Conservation (phyloP, 2,888 invertebrate species). For the Ligdia adustata region DNA sequence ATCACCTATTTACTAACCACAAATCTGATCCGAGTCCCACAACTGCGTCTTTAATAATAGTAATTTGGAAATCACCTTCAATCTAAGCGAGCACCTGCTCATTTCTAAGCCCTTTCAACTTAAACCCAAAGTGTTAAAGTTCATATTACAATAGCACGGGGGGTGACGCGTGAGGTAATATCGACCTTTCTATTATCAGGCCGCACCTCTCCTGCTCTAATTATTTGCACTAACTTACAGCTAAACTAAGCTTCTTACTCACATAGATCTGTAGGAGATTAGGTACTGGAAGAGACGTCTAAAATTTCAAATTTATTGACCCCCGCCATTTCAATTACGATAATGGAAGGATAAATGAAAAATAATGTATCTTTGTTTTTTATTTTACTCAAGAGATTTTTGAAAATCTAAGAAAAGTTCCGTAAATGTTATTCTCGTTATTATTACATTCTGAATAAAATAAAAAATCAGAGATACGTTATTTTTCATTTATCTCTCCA, state of each 20-base stretch:
- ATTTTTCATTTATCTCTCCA: too few relatives aligned
- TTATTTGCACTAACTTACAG: constrained; percentile 60
- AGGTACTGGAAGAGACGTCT: too few relatives aligned
- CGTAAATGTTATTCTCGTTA: too few relatives aligned
- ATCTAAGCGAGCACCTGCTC: background rate
- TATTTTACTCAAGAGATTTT: too few relatives aligned
- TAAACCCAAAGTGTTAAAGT: background rate
- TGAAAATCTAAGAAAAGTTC: too few relatives aligned
- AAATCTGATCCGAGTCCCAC: constrained; percentile 16
- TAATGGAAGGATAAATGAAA: too few relatives aligned
- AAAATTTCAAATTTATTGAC: too few relatives aligned
- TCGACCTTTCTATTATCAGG: constrained; percentile 40
- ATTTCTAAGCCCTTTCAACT: background rate
- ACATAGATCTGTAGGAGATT: background rate
- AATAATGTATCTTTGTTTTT: too few relatives aligned
- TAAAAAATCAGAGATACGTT: too few relatives aligned
- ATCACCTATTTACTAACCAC: background rate
- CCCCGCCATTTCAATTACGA: too few relatives aligned
- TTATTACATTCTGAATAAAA: too few relatives aligned
- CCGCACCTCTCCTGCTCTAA: constrained; percentile 50
- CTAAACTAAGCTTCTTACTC: constrained; percentile 53
- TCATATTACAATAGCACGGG: background rate
- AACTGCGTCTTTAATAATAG: constrained; percentile 14
- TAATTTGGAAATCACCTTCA: constrained; percentile 10
- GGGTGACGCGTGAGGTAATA: constrained; percentile 28